These are phyloP conservation scores for Lasioglossum vierecki DNA, from an alignment of 2,888 invertebrate species.

Conservation along the genomic window DNA sequence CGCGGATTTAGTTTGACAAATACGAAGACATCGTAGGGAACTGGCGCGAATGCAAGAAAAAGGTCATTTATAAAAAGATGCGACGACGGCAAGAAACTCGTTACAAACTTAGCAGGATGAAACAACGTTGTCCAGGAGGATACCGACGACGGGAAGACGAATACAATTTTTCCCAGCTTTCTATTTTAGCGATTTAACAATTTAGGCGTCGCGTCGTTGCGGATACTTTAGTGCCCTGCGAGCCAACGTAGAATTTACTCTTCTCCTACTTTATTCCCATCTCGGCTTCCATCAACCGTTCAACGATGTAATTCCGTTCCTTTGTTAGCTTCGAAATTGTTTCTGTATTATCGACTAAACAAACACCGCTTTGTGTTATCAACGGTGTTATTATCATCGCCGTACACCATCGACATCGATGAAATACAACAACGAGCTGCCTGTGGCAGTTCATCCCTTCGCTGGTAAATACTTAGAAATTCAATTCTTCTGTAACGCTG, in stretches of 20 bases:
- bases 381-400: constrained; percentile 25
- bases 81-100: not conserved
- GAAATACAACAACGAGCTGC: constrained; percentile 14
- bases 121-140: not conserved
- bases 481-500: constrained; percentile 9
- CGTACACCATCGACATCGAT: constrained; percentile 7
- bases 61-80: not conserved
- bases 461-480: constrained; percentile 24
- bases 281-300: constrained; percentile 41
- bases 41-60: not conserved
- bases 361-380: constrained; percentile 21
- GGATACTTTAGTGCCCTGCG: not conserved
- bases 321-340: constrained; percentile 47
- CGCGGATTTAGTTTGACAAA: not conserved
- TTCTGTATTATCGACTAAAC: constrained; percentile 46
- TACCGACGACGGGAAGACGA: not conserved
- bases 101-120: constrained; percentile 14
- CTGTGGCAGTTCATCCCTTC: not conserved
- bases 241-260: constrained; percentile 28
- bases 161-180: constrained; percentile 32
- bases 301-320: constrained; percentile 42
- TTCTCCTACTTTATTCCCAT: constrained; percentile 30
- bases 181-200: constrained; percentile 31
- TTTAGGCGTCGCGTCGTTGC: constrained; percentile 18
- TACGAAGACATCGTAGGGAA: not conserved